Evolutionary conservation across 2,113 vertebrate species (phyloP).

Genomic region (Columba livia): DNA sequence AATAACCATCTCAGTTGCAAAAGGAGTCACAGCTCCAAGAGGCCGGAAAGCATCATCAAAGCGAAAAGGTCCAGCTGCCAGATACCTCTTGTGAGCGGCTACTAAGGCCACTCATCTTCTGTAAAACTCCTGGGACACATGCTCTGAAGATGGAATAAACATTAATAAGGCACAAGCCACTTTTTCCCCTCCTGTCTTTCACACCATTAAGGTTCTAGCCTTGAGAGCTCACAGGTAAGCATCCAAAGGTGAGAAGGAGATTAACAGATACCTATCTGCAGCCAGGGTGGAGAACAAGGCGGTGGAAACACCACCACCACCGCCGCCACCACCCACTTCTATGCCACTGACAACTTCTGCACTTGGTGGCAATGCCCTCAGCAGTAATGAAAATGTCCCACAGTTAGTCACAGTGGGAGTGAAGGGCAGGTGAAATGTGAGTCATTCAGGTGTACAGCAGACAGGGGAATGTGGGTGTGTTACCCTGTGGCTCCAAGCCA

Average conservation of each 20-base stretch:
- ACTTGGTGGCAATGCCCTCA: not conserved
- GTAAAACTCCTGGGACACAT: not conserved
- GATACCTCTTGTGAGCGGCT: not conserved
- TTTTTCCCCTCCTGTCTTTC: not conserved
- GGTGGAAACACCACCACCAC: not conserved
- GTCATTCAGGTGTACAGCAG: not conserved
- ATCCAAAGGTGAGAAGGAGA: constrained; percentile 38
- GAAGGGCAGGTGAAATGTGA: not conserved
- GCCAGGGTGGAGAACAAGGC: not conserved
- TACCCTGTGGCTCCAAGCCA: constrained; percentile 27
- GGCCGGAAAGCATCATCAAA: not conserved
- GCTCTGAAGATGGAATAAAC: constrained; percentile 11
- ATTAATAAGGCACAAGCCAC: not conserved
- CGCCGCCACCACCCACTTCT: not conserved
- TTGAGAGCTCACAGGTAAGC: not conserved
- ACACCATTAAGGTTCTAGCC: not conserved
- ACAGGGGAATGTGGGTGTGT: constrained; percentile 55
- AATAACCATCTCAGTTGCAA: not conserved
- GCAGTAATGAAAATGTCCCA: not conserved
- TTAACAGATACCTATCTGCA: not conserved
- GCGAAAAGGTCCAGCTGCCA: not conserved
- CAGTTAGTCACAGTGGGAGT: not conserved
- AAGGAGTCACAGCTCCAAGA: not conserved
- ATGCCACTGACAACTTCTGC: not conserved
- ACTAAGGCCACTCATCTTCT: not conserved